A percentile compares a stretch with the other conserved stretches of the same genome.
phyloP scores from a whole-genome alignment of 2,888 invertebrate genomes.

The Cephus runcator region DNA sequence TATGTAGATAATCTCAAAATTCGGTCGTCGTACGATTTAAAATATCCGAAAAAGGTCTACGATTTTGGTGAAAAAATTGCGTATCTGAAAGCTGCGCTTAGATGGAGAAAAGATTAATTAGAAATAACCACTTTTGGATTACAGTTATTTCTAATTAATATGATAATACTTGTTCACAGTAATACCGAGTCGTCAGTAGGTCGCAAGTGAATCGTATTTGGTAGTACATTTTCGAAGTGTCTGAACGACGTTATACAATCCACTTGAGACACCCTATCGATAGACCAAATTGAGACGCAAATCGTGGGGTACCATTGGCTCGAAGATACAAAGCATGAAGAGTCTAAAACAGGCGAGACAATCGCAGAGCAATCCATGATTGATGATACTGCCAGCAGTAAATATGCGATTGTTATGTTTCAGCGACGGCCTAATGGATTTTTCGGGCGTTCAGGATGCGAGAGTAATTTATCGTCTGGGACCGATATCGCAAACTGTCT shows the following conservation, averaged over 20 bases:
- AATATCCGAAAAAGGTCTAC: not conserved
- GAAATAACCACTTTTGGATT: not conserved
- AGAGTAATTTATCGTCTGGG: constrained; percentile 15
- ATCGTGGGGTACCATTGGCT: not conserved
- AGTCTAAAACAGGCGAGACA: not conserved
- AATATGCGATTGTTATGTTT: constrained; percentile 13
- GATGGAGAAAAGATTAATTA: too few species aligned
- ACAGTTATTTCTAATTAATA: not conserved
- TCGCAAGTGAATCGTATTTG: not conserved
- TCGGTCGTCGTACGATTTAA: not conserved
- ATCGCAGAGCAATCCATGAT: constrained; percentile 16
- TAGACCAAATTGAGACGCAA: not conserved
- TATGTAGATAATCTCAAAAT: not conserved
- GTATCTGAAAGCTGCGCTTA: not conserved
- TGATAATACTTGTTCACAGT: not conserved
- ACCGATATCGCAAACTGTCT: constrained; percentile 8
- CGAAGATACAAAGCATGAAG: not conserved
- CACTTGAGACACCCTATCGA: not conserved
- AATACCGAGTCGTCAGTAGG: not conserved
- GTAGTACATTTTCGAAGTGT: not conserved
- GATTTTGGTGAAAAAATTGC: not conserved
- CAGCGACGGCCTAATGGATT: constrained; percentile 17
- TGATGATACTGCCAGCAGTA: constrained; percentile 10
- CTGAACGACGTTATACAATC: not conserved
- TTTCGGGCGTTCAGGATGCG: constrained; percentile 4